Conservation (phyloP, 2,113 vertebrate species). For the Okapia johnstoni region DNA sequence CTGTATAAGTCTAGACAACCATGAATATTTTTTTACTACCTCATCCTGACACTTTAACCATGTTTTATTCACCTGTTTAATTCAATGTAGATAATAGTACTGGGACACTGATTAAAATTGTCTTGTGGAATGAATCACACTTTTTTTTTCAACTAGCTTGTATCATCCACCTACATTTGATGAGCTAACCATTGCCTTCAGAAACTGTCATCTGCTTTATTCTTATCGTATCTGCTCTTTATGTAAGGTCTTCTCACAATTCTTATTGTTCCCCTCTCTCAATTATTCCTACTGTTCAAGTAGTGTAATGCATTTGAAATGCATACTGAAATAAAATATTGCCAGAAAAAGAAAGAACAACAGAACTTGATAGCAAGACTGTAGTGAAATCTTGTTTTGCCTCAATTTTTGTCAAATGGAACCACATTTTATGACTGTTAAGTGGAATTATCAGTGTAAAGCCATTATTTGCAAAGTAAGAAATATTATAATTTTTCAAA, state of each 20-base stretch:
- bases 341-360: neutral
- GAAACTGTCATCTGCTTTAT: neutral
- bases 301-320: rapidly evolving
- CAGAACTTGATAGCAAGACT: neutral
- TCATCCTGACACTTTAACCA: neutral
- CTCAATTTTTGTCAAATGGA: neutral
- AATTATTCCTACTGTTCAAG: neutral
- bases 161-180: neutral
- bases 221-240: neutral
- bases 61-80: neutral
- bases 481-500: neutral
- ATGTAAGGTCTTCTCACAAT: too few species aligned
- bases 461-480: neutral
- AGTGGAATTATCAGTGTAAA: neutral
- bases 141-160: neutral
- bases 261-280: rapidly evolving
- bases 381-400: neutral
- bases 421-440: neutral
- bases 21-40: neutral
- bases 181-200: rapidly evolving
- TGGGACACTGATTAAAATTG: neutral
- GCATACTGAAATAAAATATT: neutral
- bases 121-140: neutral
- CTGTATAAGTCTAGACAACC: neutral
- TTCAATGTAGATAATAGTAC: neutral